Conservation (phyloP, 2,113 vertebrate species). For the human region DNA sequence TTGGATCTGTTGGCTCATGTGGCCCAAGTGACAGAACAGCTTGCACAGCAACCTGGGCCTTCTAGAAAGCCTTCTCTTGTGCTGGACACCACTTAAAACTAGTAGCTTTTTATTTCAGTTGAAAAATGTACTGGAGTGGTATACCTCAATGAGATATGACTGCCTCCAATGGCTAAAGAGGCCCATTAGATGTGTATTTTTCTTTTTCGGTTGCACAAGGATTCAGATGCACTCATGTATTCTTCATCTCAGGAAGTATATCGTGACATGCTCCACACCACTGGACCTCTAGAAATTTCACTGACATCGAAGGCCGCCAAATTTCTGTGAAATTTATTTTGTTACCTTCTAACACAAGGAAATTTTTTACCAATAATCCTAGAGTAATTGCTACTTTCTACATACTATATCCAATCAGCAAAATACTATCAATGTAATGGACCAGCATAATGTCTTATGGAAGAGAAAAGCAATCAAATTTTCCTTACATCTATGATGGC, state of each 20-base stretch:
- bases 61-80: not conserved
- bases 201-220: not conserved
- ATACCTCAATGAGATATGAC: not conserved
- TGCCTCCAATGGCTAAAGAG: not conserved
- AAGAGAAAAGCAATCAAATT: not conserved
- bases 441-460: not conserved
- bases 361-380: not conserved
- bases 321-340: not conserved
- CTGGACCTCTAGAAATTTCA: not conserved
- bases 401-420: not conserved
- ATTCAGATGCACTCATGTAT: not conserved
- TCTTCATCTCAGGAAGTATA: not conserved
- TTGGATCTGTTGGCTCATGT: not conserved
- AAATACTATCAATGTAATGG: not conserved
- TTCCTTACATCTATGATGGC: not conserved
- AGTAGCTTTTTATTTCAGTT: not conserved
- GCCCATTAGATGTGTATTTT: not conserved
- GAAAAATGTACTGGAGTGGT: not conserved
- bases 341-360: not conserved
- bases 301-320: not conserved
- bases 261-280: not conserved
- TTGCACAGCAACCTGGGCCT: not conserved
- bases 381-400: not conserved
- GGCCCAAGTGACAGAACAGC: not conserved
- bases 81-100: not conserved